Evolutionary conservation across 2,113 vertebrate genomes (phyloP).

Genomic region (western clawed frog (Xenopus tropicalis)): DNA sequence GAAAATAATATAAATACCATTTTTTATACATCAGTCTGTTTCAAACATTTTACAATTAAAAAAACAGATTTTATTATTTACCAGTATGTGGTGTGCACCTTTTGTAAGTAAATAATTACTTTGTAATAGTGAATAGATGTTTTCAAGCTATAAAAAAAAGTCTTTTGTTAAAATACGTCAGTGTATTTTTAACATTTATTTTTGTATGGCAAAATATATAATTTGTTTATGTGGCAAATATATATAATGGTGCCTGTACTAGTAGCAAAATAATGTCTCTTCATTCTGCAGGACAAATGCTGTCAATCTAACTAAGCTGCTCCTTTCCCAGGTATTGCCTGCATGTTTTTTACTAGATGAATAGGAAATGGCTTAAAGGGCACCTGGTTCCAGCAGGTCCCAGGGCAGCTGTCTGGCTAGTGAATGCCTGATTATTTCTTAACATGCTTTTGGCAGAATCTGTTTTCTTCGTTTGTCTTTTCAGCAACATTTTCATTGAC

Average conservation of each 20-base stretch:
- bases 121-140: too few relatives aligned
- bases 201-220: slow-evolving; percentile 8
- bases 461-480: slow-evolving; percentile 84
- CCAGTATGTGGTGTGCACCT: too few relatives aligned
- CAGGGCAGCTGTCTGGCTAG: slow-evolving; percentile 78
- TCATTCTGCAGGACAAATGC: slow-evolving; percentile 27
- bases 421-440: slow-evolving; percentile 85
- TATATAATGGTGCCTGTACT: background rate
- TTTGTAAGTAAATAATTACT: too few relatives aligned
- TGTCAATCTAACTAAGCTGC: slow-evolving; percentile 68
- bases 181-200: background rate
- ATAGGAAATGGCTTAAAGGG: slow-evolving; percentile 83
- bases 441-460: slow-evolving; percentile 85
- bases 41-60: too few relatives aligned
- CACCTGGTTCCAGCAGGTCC: slow-evolving; percentile 82
- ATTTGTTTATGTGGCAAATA: background rate
- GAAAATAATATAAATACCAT: too few relatives aligned
- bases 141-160: too few relatives aligned
- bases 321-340: slow-evolving; percentile 83
- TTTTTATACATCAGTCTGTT: too few relatives aligned
- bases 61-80: too few relatives aligned
- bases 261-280: slow-evolving; percentile 10
- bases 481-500: slow-evolving; percentile 82
- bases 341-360: slow-evolving; percentile 72
- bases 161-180: too few relatives aligned